These are phyloP conservation scores for Meloidogyne chitwoodi DNA, from an alignment of 1,140 invertebrate species.

Conservation along the genomic window DNA sequence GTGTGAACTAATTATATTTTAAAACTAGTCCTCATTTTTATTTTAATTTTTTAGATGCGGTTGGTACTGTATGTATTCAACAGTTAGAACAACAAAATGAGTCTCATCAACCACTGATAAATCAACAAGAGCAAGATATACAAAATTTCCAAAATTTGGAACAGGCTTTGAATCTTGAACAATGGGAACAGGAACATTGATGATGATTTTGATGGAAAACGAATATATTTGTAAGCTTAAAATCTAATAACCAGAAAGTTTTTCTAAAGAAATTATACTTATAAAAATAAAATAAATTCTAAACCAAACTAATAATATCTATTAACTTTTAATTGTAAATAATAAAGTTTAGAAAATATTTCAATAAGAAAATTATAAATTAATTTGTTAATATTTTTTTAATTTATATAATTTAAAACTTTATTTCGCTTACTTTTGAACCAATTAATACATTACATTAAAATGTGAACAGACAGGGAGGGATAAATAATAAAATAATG, in stretches of 20 bases:
- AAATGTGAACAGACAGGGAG: not conserved
- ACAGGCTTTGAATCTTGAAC: not conserved
- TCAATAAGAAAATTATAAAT: not conserved
- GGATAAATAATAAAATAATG: not conserved
- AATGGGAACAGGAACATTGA: not conserved
- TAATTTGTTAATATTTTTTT: not conserved
- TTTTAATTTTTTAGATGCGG: not conserved
- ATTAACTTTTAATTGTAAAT: too few species aligned
- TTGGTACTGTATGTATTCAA: not conserved
- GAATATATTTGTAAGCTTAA: not conserved
- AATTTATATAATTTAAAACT: not conserved
- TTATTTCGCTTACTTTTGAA: too few species aligned
- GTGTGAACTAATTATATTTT: too few species aligned
- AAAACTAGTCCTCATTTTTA: not conserved
- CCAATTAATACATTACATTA: not conserved
- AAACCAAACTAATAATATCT: too few species aligned
- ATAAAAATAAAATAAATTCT: not conserved
- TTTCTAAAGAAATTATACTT: too few species aligned
- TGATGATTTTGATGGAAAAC: not conserved
- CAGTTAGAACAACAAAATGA: not conserved
- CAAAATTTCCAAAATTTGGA: not conserved
- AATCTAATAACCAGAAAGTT: not conserved
- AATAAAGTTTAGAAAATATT: too few species aligned
- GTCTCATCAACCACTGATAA: not conserved
- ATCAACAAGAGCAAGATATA: constrained; percentile 6